Conservation (phyloP, 2,888 invertebrate genomes). For the Tenthredo distinguenda region DNA sequence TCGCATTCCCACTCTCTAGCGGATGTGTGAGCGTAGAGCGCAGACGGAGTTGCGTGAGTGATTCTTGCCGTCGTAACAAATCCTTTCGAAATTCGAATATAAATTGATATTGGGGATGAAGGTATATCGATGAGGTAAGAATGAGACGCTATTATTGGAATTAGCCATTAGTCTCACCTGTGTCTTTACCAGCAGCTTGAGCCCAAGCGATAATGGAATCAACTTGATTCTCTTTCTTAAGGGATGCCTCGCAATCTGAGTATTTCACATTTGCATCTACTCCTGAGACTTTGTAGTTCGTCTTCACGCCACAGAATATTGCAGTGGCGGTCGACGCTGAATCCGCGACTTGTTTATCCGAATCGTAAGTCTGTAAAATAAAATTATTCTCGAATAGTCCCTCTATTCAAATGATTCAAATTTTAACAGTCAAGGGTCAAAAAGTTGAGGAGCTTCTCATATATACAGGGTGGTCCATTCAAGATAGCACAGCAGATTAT, state of each 20-base stretch:
- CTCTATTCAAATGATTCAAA: not conserved
- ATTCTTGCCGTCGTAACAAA: slow-evolving; percentile 94
- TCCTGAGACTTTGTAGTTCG: slow-evolving; percentile 89
- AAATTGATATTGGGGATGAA: not conserved
- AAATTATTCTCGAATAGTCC: not conserved
- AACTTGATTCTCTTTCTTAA: slow-evolving; percentile 81
- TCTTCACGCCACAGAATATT: slow-evolving; percentile 90
- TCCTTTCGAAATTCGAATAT: slow-evolving; percentile 76
- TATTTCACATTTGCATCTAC: slow-evolving; percentile 85
- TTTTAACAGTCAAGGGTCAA: not conserved
- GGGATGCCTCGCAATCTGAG: slow-evolving; percentile 84
- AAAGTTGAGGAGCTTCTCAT: not conserved
- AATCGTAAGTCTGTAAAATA: slow-evolving; percentile 88
- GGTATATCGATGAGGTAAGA: not conserved
- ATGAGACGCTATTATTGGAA: not conserved
- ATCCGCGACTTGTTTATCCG: slow-evolving; percentile 93
- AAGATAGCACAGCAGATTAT: no score
- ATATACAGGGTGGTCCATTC: no score
- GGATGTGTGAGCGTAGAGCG: slow-evolving; percentile 88
- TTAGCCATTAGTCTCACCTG: slow-evolving; percentile 80
- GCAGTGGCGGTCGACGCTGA: slow-evolving; percentile 95
- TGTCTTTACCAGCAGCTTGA: slow-evolving; percentile 87
- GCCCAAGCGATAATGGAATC: slow-evolving; percentile 87
- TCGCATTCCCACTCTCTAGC: slow-evolving; percentile 92
- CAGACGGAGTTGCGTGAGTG: slow-evolving; percentile 93